Conservation (phyloP, 2,888 invertebrate genomes). For the Phoenoteleia sp. region DNA sequence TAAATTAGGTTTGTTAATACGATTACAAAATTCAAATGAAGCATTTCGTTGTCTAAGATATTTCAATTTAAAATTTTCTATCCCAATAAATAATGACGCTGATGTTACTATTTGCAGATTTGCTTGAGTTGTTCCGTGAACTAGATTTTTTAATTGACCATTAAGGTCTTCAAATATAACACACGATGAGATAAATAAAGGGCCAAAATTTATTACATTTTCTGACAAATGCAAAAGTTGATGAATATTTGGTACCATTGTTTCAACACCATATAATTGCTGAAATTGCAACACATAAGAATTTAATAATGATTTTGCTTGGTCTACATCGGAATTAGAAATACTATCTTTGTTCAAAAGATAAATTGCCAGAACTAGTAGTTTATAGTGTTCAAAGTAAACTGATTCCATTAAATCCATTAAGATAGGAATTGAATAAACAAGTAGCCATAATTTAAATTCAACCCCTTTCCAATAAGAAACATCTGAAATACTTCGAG, state of each 20-base stretch:
- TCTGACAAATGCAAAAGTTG: neutral
- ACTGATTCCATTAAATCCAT: neutral
- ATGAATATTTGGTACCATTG: constrained; percentile 20
- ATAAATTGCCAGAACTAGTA: neutral
- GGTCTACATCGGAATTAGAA: neutral
- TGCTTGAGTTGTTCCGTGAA: constrained; percentile 3
- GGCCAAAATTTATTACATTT: constrained; percentile 22
- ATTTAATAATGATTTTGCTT: neutral
- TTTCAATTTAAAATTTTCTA: neutral
- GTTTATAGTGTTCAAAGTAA: constrained; percentile 16
- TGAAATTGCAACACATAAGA: constrained; percentile 3
- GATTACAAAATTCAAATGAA: neutral
- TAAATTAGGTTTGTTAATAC: neutral
- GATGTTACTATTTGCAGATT: neutral
- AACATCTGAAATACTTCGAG: neutral
- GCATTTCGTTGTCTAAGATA: neutral
- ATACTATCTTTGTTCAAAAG: constrained; percentile 7
- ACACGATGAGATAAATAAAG: constrained; percentile 3
- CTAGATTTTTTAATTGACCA: neutral
- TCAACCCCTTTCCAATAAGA: neutral
- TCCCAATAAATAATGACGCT: neutral
- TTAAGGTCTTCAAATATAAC: constrained; percentile 15
- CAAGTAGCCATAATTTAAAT: constrained; percentile 14
- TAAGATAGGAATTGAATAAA: constrained; percentile 7
- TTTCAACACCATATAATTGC: neutral